These are phyloP conservation scores for Xenopus borealis DNA, from an alignment of 2,113 vertebrate genomes.

Conservation along the genomic window DNA sequence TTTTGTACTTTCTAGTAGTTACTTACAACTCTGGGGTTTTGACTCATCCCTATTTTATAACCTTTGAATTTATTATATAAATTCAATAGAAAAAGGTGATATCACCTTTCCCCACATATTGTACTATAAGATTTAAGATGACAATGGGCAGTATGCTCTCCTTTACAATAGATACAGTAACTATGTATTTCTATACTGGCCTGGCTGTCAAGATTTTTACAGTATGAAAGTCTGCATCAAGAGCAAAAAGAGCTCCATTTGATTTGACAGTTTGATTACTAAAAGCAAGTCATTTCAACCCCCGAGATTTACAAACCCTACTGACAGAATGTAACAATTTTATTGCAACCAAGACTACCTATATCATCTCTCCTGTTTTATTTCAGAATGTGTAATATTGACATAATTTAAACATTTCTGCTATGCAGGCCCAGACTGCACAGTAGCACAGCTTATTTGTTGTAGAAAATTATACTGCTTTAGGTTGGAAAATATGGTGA, in stretches of 20 bases:
- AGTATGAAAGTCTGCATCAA: constrained; percentile 8
- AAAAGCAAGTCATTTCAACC: constrained; percentile 1
- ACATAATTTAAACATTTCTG: too few relatives aligned
- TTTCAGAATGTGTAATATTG: too few relatives aligned
- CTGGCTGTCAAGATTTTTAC: constrained; percentile 29
- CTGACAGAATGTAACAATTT: constrained; percentile 16
- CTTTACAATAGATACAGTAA: constrained; percentile 32
- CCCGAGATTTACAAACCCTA: background rate
- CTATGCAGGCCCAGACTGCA: too few relatives aligned
- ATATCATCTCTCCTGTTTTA: background rate
- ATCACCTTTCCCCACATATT: constrained; percentile 1
- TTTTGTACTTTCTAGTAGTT: too few relatives aligned
- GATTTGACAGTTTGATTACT: constrained; percentile 32
- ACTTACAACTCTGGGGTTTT: too few relatives aligned
- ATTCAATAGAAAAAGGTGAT: background rate
- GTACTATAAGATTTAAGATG: constrained; percentile 13
- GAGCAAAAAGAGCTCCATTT: constrained; percentile 12
- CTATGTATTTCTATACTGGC: constrained; percentile 1
- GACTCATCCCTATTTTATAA: too few relatives aligned
- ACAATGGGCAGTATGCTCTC: constrained; percentile 14
- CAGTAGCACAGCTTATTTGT: too few relatives aligned
- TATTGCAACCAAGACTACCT: background rate
- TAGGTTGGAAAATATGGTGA: too few relatives aligned
- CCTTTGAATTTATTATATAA: too few relatives aligned
- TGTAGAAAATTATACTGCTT: too few relatives aligned